Base-by-base conservation (phyloP, 2,113 vertebrate species). In the Oncorhynchus masou region DNA sequence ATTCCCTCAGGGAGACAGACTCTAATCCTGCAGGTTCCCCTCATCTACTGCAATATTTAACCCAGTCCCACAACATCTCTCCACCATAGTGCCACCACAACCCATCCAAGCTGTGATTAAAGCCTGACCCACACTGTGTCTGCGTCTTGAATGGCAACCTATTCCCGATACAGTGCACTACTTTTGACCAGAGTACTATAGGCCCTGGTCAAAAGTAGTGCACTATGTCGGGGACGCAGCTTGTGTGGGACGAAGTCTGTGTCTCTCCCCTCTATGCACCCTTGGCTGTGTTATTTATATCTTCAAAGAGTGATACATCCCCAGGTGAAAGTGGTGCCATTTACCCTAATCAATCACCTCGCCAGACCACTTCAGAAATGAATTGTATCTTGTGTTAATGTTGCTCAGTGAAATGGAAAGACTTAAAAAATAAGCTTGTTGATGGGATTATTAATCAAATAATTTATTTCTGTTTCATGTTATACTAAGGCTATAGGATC, bases 241-340 rank as follows among this genome's bases (percentile, higher is more conserved):
- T 24, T 59, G 57, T 81, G 80, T 69, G 70, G 16, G 84, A 76
- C 82, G 75, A 9, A 39, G 74, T 79, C 78, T 78, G 79, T 45
- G 39, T 45, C 39, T 87, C 25, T 39, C 9, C 34, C 39, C 73
- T 87, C 69, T 57, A 11, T 25, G 67, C 79, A 83, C 77, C 82
- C 48, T 45, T 9, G 78, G 74, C 39, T 79, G 80, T 77, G 86
- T 88, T 91, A 90, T 92, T 91, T 86, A 89, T 90, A 91, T 73
- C 88, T 84, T 83, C 82, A 85, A 89, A 85, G 78, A 83, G 83
- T 81, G 27, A 87, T 88, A 88, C 90, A 89, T 89, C 87, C 79
- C 76, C 84, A 88, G 85, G 88, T 90, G 89, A 90, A 86, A 88
- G 86, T 83, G 79, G 81, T 91, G 89, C 88, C 90, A 90, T 92